phyloP scores from a whole-genome alignment of 2,888 invertebrate species.

The Cephus sareptanus region DNA sequence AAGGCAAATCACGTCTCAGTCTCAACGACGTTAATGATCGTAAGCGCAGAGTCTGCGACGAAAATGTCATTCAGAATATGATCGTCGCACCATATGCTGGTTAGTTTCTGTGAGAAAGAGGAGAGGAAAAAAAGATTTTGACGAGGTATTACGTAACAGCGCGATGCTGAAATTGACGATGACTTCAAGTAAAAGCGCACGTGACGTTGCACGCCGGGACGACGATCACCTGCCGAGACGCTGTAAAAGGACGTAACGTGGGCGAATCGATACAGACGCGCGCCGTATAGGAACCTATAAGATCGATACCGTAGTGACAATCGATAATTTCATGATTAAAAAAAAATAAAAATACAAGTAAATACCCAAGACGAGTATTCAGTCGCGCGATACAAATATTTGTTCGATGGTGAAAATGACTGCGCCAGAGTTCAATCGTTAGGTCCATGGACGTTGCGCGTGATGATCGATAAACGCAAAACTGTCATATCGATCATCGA shows the following conservation, averaged over 20 bases:
- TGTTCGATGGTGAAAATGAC: neutral
- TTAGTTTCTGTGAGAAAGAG: neutral
- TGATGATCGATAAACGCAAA: neutral
- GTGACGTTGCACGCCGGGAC: neutral
- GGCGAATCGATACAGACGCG: neutral
- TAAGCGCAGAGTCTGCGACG: neutral
- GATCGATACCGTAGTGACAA: neutral
- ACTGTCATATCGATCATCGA: neutral
- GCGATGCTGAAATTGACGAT: neutral
- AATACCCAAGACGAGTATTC: neutral
- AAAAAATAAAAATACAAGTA: neutral
- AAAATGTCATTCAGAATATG: neutral
- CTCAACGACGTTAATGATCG: neutral
- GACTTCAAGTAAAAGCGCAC: neutral
- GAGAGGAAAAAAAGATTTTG: neutral
- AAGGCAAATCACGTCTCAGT: neutral
- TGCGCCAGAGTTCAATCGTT: neutral
- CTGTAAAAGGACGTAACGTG: neutral
- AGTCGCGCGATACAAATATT: neutral
- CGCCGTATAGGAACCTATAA: neutral
- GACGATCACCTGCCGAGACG: neutral
- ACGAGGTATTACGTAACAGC: neutral
- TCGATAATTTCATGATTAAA: neutral
- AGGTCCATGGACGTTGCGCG: neutral
- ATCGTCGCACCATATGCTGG: neutral